A percentile compares a stretch with the other conserved stretches of the same genome.
These are phyloP conservation scores for Rhaphigaster nebulosa DNA, from an alignment of 2,888 invertebrate genomes.

Conservation along the genomic window DNA sequence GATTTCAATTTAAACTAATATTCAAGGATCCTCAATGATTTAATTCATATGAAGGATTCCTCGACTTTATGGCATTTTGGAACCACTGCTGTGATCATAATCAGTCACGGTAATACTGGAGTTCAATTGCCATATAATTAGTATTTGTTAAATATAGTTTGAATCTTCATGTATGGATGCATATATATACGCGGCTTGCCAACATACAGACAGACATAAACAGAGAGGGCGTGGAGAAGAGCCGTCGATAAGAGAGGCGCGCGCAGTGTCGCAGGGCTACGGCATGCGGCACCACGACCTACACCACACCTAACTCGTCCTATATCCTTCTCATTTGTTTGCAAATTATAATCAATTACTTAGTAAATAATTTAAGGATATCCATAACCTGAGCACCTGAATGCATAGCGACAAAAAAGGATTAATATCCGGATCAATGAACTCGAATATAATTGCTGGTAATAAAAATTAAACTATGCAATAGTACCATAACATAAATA, in stretches of 20 bases:
- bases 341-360: not conserved
- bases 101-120: not conserved
- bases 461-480: not conserved
- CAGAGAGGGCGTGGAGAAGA: constrained; percentile 24
- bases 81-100: too few species aligned
- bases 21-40: too few species aligned
- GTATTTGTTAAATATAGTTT: not conserved
- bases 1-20: too few species aligned
- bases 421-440: not conserved
- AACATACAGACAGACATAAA: constrained; percentile 44
- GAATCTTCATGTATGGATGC: not conserved
- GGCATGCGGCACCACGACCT: constrained; percentile 52
- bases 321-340: not conserved
- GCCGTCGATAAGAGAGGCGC: constrained; percentile 45
- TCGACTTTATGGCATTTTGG: too few species aligned
- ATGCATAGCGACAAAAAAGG: not conserved
- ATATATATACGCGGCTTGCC: not conserved
- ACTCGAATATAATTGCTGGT: not conserved
- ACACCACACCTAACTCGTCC: constrained; percentile 19
- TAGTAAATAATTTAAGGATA: not conserved
- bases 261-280: constrained; percentile 54
- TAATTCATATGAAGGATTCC: too few species aligned
- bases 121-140: not conserved
- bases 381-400: not conserved
- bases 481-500: not conserved